Evolutionary conservation across 1,140 invertebrate genomes (phyloP).

Genomic region (Homarus americanus): DNA sequence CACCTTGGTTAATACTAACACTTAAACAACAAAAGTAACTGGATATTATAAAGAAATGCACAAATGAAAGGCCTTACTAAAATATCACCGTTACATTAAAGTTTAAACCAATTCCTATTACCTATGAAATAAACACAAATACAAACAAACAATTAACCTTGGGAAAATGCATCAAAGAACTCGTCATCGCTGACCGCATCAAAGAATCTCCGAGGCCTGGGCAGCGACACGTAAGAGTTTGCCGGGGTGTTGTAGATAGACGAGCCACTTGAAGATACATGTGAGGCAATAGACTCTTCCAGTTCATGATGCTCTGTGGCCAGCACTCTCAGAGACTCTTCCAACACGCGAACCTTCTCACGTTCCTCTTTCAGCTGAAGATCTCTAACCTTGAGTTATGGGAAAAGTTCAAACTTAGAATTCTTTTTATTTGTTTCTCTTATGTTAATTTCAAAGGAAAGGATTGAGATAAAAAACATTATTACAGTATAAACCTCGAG

Average conservation of each 20-base stretch:
- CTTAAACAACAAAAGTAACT: too few species aligned
- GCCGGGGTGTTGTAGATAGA: conserved; percentile 74
- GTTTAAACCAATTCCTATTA: too few species aligned
- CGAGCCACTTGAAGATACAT: conserved; percentile 74
- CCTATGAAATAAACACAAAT: background rate
- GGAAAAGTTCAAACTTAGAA: background rate
- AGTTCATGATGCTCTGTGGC: conserved; percentile 85
- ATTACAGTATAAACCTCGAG: too few species aligned
- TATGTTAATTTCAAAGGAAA: too few species aligned
- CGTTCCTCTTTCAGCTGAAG: conserved; percentile 79
- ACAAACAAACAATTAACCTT: conserved; percentile 21
- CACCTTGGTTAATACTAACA: too few species aligned
- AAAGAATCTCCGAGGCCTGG: conserved; percentile 80
- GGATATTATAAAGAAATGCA: too few species aligned
- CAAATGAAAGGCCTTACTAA: too few species aligned
- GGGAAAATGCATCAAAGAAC: conserved; percentile 81
- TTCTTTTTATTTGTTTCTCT: background rate
- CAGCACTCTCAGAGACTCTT: conserved; percentile 84
- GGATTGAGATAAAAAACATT: too few species aligned
- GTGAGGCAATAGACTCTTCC: conserved; percentile 82
- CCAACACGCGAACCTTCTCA: conserved; percentile 84
- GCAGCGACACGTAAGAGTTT: conserved; percentile 75
- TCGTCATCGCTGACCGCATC: conserved; percentile 84
- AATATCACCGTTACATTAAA: too few species aligned
- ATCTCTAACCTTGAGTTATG: conserved; percentile 77